A percentile compares a stretch with the other conserved stretches of the same genome.
phyloP scores from a whole-genome alignment of 1,140 invertebrate genomes.

The Nebria ingens region DNA sequence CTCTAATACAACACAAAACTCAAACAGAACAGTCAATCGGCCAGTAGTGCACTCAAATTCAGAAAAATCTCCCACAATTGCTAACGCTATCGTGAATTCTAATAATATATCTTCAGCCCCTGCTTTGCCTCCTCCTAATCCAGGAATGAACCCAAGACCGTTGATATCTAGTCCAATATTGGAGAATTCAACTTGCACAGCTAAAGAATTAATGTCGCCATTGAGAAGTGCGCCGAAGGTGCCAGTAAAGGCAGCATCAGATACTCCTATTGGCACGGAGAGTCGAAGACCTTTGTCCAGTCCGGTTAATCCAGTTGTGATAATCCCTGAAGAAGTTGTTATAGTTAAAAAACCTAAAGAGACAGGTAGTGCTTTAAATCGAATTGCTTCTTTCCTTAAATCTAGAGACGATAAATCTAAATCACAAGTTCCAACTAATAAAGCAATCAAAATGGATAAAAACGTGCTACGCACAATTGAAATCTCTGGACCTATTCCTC shows the following conservation, averaged over 20 bases:
- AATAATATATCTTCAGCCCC: constrained; percentile 41
- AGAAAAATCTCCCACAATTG: constrained; percentile 22
- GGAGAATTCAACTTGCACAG: constrained; percentile 65
- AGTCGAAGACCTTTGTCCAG: constrained; percentile 38
- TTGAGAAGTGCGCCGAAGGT: constrained; percentile 40
- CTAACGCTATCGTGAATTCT: constrained; percentile 30
- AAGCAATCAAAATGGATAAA: constrained; percentile 56
- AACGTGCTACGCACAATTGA: constrained; percentile 60
- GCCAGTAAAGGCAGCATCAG: constrained; percentile 43
- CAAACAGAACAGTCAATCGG: constrained; percentile 16
- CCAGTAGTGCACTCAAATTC: constrained; percentile 23
- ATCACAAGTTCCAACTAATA: constrained; percentile 44
- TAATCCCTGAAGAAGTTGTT: constrained; percentile 22
- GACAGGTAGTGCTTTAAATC: constrained; percentile 48
- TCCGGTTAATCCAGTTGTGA: constrained; percentile 35
- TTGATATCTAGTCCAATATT: constrained; percentile 70
- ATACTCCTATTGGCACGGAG: constrained; percentile 31
- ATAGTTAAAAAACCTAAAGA: constrained; percentile 40
- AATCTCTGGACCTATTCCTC: constrained; percentile 70
- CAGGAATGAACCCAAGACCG: constrained; percentile 49
- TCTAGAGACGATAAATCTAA: constrained; percentile 45
- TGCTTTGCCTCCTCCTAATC: constrained; percentile 45
- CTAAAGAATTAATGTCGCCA: constrained; percentile 54
- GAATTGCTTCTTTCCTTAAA: constrained; percentile 68
- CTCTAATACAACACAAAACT: background rate